Evolutionary conservation across 2,888 invertebrate genomes (phyloP).

Genomic region (Diarsia dahlii): DNA sequence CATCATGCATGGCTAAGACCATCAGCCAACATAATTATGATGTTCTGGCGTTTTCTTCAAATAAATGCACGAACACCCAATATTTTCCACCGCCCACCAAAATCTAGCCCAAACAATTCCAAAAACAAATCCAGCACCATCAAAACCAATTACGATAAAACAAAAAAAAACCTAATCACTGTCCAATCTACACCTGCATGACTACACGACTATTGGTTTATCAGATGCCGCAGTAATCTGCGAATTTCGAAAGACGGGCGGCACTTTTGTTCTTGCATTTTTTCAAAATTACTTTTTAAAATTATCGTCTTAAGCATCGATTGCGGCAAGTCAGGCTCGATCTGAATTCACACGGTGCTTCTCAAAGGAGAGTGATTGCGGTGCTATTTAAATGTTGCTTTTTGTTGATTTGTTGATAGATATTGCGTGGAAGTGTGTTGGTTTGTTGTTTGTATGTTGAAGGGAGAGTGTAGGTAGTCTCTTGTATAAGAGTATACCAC

Average conservation of each 20-base stretch:
- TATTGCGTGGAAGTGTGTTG: slow-evolving; percentile 35
- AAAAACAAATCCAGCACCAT: slow-evolving; percentile 56
- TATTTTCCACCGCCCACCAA: slow-evolving; percentile 5
- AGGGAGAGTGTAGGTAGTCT: too few species aligned
- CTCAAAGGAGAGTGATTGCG: slow-evolving; percentile 85
- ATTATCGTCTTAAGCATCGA: slow-evolving; percentile 86
- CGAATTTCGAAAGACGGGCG: slow-evolving; percentile 86
- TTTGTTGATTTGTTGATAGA: slow-evolving; percentile 71
- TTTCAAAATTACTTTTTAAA: slow-evolving; percentile 83
- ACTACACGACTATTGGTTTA: slow-evolving; percentile 87
- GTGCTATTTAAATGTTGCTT: slow-evolving; percentile 68
- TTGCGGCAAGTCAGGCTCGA: slow-evolving; percentile 77
- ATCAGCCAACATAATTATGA: not conserved
- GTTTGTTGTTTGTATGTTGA: not conserved
- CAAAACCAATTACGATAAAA: slow-evolving; percentile 63
- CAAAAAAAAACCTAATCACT: slow-evolving; percentile 61
- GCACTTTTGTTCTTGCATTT: slow-evolving; percentile 85
- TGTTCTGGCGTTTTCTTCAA: not conserved
- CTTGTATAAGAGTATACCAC: too few species aligned
- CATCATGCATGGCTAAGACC: rapidly evolving
- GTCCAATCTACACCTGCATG: slow-evolving; percentile 73
- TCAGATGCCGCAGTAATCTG: slow-evolving; percentile 89
- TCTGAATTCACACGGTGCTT: slow-evolving; percentile 86
- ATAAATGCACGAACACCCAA: slow-evolving; percentile 16
- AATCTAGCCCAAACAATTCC: slow-evolving; percentile 42